phyloP scores from a whole-genome alignment of 1,140 invertebrate genomes.

The Trissolcus basalis region DNA sequence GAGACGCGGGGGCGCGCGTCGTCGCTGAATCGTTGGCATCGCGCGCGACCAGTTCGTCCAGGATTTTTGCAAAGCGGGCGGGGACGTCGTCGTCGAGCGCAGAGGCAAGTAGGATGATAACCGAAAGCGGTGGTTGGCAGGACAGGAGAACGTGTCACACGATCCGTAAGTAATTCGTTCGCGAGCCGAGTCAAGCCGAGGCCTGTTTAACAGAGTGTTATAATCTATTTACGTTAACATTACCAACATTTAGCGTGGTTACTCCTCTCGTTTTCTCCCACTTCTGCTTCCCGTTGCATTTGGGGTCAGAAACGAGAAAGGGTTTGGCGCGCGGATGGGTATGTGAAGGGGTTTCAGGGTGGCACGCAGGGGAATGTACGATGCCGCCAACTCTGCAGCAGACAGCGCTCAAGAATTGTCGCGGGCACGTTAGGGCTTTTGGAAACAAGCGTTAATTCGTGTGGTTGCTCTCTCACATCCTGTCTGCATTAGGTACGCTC shows the following conservation, averaged over 20 bases:
- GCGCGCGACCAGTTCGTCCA: slow-evolving; percentile 58
- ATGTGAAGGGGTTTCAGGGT: slow-evolving; percentile 46
- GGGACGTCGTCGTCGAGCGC: slow-evolving; percentile 68
- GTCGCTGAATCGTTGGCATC: slow-evolving; percentile 56
- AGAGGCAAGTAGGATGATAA: slow-evolving; percentile 70
- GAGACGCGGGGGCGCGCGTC: slow-evolving; percentile 14
- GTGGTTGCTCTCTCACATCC: slow-evolving; percentile 68
- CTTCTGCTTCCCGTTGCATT: slow-evolving; percentile 55
- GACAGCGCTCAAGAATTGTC: slow-evolving; percentile 77
- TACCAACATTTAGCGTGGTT: slow-evolving; percentile 77
- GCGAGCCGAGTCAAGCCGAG: slow-evolving; percentile 69
- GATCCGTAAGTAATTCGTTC: slow-evolving; percentile 77
- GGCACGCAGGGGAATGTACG: slow-evolving; percentile 50
- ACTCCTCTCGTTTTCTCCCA: slow-evolving; percentile 61
- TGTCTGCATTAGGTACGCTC: slow-evolving; percentile 60
- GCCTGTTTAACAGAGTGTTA: slow-evolving; percentile 77
- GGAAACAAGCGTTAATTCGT: slow-evolving; percentile 75
- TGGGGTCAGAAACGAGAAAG: slow-evolving; percentile 58
- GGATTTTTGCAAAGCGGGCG: slow-evolving; percentile 52
- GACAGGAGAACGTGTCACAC: slow-evolving; percentile 76
- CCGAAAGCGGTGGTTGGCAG: slow-evolving; percentile 74
- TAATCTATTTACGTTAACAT: slow-evolving; percentile 78
- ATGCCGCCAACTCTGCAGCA: slow-evolving; percentile 67
- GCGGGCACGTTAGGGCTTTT: slow-evolving; percentile 75
- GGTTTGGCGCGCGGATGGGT: slow-evolving; percentile 45